Percentiles rank a stretch among this genome's conserved stretches.
These are phyloP conservation scores for Ailuropoda melanoleuca DNA, from an alignment of 2,113 vertebrate species.

Conservation along the genomic window DNA sequence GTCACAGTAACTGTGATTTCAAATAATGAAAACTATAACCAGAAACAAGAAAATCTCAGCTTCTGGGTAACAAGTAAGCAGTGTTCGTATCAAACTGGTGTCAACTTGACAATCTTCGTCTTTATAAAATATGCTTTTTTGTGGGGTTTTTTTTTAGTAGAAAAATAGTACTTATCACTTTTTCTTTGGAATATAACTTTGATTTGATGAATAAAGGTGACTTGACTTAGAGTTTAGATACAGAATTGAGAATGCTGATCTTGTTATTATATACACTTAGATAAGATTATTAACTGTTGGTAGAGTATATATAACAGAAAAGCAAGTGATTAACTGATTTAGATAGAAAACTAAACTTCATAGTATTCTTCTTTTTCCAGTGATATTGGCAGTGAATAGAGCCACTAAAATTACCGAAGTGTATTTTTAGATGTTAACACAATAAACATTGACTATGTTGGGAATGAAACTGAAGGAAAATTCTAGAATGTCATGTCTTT, in stretches of 20 bases:
- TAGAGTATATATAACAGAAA: not conserved
- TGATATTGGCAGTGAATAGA: not conserved
- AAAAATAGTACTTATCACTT: not conserved
- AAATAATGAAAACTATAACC: not conserved
- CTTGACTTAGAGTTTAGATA: not conserved
- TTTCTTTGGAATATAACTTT: constrained; percentile 16
- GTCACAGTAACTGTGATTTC: not conserved
- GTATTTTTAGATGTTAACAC: not conserved
- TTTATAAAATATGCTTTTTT: not conserved
- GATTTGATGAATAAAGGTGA: not conserved
- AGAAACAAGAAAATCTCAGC: constrained; percentile 14
- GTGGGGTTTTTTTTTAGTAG: not conserved
- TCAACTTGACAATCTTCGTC: not conserved
- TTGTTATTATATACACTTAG: not conserved
- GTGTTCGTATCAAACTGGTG: not conserved
- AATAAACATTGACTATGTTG: not conserved
- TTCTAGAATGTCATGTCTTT: not conserved
- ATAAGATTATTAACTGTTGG: constrained; percentile 18
- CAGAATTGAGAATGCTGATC: not conserved
- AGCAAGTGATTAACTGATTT: not conserved
- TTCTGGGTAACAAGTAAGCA: constrained; percentile 38
- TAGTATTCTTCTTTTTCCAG: not conserved
- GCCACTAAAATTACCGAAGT: not conserved
- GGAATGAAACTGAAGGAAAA: not conserved
- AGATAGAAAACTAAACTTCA: not conserved